Base-by-base conservation (phyloP, 2,797 vertebrate species). In the Thalassophryne amazonica region DNA sequence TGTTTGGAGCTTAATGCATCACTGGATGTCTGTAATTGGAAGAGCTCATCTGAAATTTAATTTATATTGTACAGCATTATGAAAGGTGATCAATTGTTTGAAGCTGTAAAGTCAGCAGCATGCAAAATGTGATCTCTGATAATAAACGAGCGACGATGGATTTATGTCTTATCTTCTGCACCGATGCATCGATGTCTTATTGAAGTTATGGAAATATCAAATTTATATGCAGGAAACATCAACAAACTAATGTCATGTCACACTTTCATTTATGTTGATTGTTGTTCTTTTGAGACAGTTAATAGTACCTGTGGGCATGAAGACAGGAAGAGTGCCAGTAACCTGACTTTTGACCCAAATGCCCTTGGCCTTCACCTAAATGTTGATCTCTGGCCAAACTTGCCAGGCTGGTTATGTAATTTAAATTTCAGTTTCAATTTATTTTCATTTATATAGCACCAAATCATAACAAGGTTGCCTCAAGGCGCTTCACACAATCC, bases 1-100 rank as follows among this genome's bases (percentile, higher is more conserved):
- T 41, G 48, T 46, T 52, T 18, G 19, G 48, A 56, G 34, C 23
- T 62, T 62, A 73, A 56, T 58, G 33, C 32, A 45, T 37, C 18
- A 34, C 50, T 36, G 40, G 46, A 20, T 42, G 51, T 52, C 14
- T 13, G 35, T 25, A 17, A 37, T 46, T 51, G 23, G 13, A 51
- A 19, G 14, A 18, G 3, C 36, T 53, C 40, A 39, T 31, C 13
- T 63, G 46, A 57, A 55, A 55, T 64, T 38, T 29, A 29, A 47
- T 47, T 62, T 45, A 23, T 36, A 58, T 21, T 37, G 48, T 25
- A 37, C 46, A 35, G 45, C 16, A 6, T 17, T 22, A 22, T 39
- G 37, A 38, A 20, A 21, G 23, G 22, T 32, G 12, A 60, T 42
- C 28, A 54, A 19, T 38, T 48, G 13, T 20, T 46, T 23, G 36